Percentiles rank a stretch among this genome's conserved stretches.
These are phyloP conservation scores for Neoniphon sammara DNA, from an alignment of 2,797 vertebrate genomes.

Conservation along the genomic window DNA sequence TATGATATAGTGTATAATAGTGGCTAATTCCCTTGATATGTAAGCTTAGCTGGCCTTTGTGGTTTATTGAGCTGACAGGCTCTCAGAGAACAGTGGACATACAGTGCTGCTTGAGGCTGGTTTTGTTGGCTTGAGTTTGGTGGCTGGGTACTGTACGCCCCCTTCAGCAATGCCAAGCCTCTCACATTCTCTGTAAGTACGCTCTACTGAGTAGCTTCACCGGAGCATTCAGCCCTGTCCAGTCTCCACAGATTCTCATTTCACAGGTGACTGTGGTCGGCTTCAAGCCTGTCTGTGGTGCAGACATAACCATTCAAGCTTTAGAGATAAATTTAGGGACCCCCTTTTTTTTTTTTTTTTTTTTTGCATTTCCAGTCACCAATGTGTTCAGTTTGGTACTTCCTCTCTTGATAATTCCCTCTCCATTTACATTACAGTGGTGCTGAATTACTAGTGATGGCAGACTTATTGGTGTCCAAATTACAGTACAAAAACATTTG, in stretches of 20 bases:
- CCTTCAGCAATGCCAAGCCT: constrained; percentile 71
- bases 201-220: constrained; percentile 76
- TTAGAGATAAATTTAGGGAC: constrained; percentile 77
- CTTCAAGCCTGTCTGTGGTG: constrained; percentile 77
- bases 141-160: constrained; percentile 41
- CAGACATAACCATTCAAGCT: constrained; percentile 77
- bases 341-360: constrained; percentile 1
- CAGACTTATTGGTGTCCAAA: neutral
- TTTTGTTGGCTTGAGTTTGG: constrained; percentile 59
- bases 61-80: constrained; percentile 69
- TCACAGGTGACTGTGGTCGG: constrained; percentile 85
- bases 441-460: constrained; percentile 18
- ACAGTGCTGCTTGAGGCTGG: constrained; percentile 60
- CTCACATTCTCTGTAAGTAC: constrained; percentile 76
- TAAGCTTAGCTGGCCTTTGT: constrained; percentile 71
- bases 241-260: constrained; percentile 83
- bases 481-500: constrained; percentile 10
- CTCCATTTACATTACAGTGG: constrained; percentile 43
- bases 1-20: constrained; percentile 44
- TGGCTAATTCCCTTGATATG: constrained; percentile 70
- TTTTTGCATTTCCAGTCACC: constrained; percentile 75
- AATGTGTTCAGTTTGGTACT: constrained; percentile 59
- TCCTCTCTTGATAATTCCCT: constrained; percentile 54
- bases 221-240: constrained; percentile 79
- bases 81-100: constrained; percentile 74